Conservation (phyloP, 1,140 invertebrate species). For the Oedothorax gibbosus region DNA sequence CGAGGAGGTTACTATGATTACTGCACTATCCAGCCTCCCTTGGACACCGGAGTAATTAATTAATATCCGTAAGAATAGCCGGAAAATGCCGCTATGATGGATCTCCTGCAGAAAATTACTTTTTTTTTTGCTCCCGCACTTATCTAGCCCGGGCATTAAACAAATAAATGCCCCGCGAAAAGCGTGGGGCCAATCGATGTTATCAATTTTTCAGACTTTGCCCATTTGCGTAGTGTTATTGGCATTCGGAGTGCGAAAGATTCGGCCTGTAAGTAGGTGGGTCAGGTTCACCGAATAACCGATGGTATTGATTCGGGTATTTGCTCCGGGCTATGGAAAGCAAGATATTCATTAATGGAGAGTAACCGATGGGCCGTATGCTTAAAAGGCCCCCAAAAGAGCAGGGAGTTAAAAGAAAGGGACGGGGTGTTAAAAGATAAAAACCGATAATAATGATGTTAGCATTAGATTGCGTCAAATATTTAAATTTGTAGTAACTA, state of each 20-base stretch:
- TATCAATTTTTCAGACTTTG: conserved; percentile 43
- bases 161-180: conserved; percentile 47
- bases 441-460: too few relatives aligned
- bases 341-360: conserved; percentile 40
- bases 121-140: conserved; percentile 41
- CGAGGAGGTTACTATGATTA: conserved; percentile 50
- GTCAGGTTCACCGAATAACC: conserved; percentile 32
- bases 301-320: conserved; percentile 46
- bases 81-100: conserved; percentile 46
- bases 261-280: conserved; percentile 40
- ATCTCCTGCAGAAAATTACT: conserved; percentile 11
- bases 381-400: neutral
- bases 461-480: too few relatives aligned
- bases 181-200: conserved; percentile 34
- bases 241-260: conserved; percentile 33
- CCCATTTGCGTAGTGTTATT: conserved; percentile 54
- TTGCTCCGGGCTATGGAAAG: conserved; percentile 6
- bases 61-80: conserved; percentile 43
- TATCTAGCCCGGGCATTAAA: conserved; percentile 36
- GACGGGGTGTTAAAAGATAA: too few relatives aligned
- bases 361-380: conserved; percentile 18
- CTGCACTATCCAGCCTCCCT: conserved; percentile 13
- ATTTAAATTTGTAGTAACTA: too few relatives aligned
- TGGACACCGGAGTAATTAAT: conserved; percentile 47
- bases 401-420: too few relatives aligned